Percentiles rank a stretch among this genome's conserved stretches.
Conservation (phyloP, 1,140 invertebrate species). For the Drosophila fuyamai region DNA sequence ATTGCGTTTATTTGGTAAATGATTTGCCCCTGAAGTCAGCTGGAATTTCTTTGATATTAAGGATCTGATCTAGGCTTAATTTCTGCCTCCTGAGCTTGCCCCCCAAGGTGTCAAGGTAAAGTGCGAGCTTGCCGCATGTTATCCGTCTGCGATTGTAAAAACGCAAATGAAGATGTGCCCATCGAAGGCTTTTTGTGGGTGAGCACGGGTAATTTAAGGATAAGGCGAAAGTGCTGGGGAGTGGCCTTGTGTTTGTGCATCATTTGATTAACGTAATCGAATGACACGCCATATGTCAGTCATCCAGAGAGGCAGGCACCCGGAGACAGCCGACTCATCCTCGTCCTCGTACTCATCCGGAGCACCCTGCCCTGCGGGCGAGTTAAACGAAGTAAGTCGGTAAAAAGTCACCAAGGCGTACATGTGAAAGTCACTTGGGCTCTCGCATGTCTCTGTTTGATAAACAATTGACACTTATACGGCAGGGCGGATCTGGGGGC, state of each 20-base stretch:
- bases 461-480: slow-evolving; percentile 75
- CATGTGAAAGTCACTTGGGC: slow-evolving; percentile 46
- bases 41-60: neutral
- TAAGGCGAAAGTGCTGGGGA: neutral
- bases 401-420: slow-evolving; percentile 67
- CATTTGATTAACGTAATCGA: slow-evolving; percentile 83
- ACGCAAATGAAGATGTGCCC: slow-evolving; percentile 20
- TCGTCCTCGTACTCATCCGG: neutral
- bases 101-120: slow-evolving; percentile 23
- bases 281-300: slow-evolving; percentile 61
- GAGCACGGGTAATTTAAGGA: neutral
- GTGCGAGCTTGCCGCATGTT: slow-evolving; percentile 28
- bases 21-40: neutral
- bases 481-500: slow-evolving; percentile 3
- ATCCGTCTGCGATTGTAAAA: slow-evolving; percentile 30
- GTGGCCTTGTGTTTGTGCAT: slow-evolving; percentile 69
- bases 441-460: slow-evolving; percentile 59
- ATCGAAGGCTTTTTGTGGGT: neutral
- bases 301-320: slow-evolving; percentile 46
- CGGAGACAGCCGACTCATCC: slow-evolving; percentile 25
- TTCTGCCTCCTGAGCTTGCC: slow-evolving; percentile 12
- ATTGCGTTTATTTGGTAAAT: neutral
- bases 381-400: slow-evolving; percentile 71
- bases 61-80: neutral
- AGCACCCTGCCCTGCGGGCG: slow-evolving; percentile 21